Base-by-base conservation (phyloP, 2,888 invertebrate genomes). In the Ferdinandea cuprea region DNA sequence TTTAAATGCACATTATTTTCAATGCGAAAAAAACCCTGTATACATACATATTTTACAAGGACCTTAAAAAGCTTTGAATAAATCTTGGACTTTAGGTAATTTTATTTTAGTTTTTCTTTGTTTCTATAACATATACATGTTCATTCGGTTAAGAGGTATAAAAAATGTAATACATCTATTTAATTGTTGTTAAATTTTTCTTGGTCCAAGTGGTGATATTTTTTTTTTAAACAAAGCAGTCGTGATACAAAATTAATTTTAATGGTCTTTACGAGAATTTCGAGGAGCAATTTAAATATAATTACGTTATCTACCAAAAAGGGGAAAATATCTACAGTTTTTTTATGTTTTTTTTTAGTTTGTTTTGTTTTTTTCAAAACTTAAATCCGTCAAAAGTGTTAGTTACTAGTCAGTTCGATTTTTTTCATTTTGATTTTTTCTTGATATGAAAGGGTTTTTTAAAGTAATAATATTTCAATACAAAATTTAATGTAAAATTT, bases 21-120 rank as follows among this genome's bases (percentile, higher is more conserved):
- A 59, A 58, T 56, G 37, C 58, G 30, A 68, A 40, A 25, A n/a
- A 61, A 32, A 52, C 61, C 71, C 61, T 72, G 71, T 72, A 72
- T 48, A 25, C 25, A 30, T 21, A 30, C 17, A 37, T 15, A 37
- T 40, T 40, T 25, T 25, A 58, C n/a, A 25, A 40, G 1, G 13
- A 59, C 6, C 25, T 40, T 71, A 3, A 13, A 48, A 50, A 69
- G 59, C 50, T 42, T 52, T 32, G 11, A 13, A 56, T n/a, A 46
- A 32, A 13, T 35, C n/a, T 35, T 58, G 50, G 59, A 40, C 13
- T 42, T 59, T 3, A 28, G 19, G 17, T 3, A 35, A 35, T 35
- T 4, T 35, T 35, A 17, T 46, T 19, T 6, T 6, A 19, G 6
- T 9, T 9, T 17, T 11, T 11, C 5, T 46, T 46, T 4, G 1